Conservation (phyloP, 1,140 invertebrate species). For the Drosophila nasuta region DNA sequence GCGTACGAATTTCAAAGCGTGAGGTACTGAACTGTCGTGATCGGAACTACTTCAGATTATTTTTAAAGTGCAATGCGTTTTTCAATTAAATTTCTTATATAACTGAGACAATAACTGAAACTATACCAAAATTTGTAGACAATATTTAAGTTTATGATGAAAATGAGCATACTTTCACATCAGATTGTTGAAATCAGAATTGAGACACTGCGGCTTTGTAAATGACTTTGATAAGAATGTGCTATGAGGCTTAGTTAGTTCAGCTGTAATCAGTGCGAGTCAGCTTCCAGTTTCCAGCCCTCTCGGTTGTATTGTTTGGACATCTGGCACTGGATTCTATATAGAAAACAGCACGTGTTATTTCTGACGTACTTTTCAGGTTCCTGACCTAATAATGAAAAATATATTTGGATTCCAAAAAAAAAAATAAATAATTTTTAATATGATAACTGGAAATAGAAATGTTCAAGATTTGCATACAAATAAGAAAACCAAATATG, state of each 20-base stretch:
- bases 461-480: no score
- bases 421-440: background rate
- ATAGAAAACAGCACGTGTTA: background rate
- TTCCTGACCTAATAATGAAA: background rate
- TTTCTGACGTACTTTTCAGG: conserved; percentile 15
- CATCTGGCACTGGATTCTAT: conserved; percentile 22
- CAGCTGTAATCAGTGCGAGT: conserved; percentile 33
- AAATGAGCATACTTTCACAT: conserved; percentile 2
- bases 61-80: conserved; percentile 9
- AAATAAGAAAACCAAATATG: no score
- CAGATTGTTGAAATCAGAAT: background rate
- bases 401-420: background rate
- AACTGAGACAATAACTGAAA: conserved; percentile 10
- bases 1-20: conserved; percentile 77
- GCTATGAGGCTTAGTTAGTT: conserved; percentile 12
- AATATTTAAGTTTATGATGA: conserved; percentile 28
- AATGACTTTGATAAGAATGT: conserved; percentile 44
- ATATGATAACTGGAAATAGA: background rate
- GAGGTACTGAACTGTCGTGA: conserved; percentile 58
- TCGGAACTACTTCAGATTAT: conserved; percentile 34
- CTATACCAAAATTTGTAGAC: conserved; percentile 7
- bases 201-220: conserved; percentile 14
- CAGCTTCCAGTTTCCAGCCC: conserved; percentile 4
- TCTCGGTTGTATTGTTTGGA: background rate
- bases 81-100: conserved; percentile 26